Evolutionary conservation across 1,140 invertebrate genomes (phyloP).

Genomic region (Atta cephalotes): DNA sequence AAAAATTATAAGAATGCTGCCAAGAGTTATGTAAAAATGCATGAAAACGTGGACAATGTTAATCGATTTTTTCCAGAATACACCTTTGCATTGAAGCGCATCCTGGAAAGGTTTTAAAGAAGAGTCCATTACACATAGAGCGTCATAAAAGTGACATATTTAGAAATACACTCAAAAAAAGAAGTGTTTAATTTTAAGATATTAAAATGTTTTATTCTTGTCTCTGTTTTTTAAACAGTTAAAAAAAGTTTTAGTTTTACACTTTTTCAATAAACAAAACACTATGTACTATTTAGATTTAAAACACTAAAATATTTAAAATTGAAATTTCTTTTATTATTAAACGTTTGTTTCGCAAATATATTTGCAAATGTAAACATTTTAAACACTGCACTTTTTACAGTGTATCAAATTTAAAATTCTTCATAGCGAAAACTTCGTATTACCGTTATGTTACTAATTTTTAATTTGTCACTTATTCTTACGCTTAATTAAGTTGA

Average conservation of each 20-base stretch:
- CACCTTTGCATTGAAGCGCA: background rate
- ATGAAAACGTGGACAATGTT: conserved; percentile 14
- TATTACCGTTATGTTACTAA: background rate
- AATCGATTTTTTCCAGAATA: conserved; percentile 25
- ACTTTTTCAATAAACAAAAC: too few species aligned
- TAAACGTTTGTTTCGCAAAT: too few species aligned
- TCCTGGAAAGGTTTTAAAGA: background rate
- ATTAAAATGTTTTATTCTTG: too few species aligned
- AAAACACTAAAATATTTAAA: too few species aligned
- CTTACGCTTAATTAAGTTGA: background rate
- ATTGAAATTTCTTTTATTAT: too few species aligned
- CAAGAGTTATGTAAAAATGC: conserved; percentile 38
- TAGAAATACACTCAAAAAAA: too few species aligned
- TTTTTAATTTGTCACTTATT: background rate
- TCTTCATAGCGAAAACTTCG: background rate
- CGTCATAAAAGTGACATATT: background rate
- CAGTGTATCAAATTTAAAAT: background rate
- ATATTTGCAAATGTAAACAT: too few species aligned
- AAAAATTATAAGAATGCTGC: background rate
- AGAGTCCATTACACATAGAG: background rate
- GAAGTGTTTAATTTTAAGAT: too few species aligned
- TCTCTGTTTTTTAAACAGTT: too few species aligned
- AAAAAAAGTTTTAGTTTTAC: too few species aligned
- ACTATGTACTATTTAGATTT: too few species aligned
- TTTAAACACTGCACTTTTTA: too few species aligned